Percentiles rank a stretch among this genome's conserved stretches.
Evolutionary conservation across 2,888 invertebrate species (phyloP).

Genomic region (Xanthia icteritia): DNA sequence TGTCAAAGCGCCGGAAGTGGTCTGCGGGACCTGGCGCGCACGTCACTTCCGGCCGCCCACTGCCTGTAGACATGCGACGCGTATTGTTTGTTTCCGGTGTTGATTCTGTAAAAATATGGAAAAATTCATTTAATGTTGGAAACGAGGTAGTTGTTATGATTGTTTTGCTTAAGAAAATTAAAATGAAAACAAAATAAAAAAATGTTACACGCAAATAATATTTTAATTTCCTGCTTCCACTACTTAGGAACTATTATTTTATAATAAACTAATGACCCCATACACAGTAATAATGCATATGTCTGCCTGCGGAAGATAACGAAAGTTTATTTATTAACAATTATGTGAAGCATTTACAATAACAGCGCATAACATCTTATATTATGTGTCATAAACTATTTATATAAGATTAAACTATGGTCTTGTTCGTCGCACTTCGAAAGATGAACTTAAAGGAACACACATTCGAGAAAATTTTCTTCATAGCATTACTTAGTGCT

Average conservation of each 20-base stretch:
- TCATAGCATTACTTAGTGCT: background rate
- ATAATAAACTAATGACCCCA: background rate
- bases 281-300: background rate
- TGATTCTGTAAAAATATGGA: constrained; percentile 55
- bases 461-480: background rate
- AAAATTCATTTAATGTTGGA: background rate
- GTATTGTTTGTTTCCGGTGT: constrained; percentile 72
- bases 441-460: background rate
- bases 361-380: background rate
- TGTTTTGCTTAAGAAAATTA: background rate
- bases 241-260: background rate
- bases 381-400: constrained; percentile 13
- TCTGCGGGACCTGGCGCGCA: constrained; percentile 72
- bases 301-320: background rate
- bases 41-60: constrained; percentile 77
- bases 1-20: constrained; percentile 84
- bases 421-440: background rate
- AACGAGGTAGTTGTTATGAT: background rate
- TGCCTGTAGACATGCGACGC: constrained; percentile 72
- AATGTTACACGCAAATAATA: background rate
- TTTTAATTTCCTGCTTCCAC: background rate
- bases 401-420: background rate
- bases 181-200: background rate
- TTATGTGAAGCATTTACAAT: constrained; percentile 8
- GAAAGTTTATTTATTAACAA: constrained; percentile 19